These are phyloP conservation scores for Asteroscopus sphinx DNA, from an alignment of 2,888 invertebrate genomes.

Conservation along the genomic window DNA sequence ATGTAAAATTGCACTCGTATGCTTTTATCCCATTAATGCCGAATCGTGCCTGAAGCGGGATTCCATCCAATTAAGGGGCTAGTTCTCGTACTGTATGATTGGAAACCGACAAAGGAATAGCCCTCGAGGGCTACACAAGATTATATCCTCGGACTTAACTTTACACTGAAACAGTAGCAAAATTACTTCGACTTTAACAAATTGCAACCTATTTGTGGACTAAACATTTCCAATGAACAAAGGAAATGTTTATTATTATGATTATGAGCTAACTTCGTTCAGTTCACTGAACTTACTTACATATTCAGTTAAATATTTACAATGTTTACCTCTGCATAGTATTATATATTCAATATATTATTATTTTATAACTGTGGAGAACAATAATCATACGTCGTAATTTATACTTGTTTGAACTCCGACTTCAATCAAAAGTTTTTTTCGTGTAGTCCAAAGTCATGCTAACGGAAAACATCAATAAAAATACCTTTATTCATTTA, in stretches of 20 bases:
- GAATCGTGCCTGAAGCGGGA: slow-evolving; percentile 73
- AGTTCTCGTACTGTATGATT: slow-evolving; percentile 83
- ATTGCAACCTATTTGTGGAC: slow-evolving; percentile 50
- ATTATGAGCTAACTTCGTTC: slow-evolving; percentile 12
- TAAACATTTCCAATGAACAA: slow-evolving; percentile 34
- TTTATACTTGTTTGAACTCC: slow-evolving; percentile 43
- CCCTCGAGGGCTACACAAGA: slow-evolving; percentile 65
- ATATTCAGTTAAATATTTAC: slow-evolving; percentile 5
- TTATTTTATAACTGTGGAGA: slow-evolving; percentile 25
- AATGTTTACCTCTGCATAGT: slow-evolving; percentile 12
- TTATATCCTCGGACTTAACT: slow-evolving; percentile 71
- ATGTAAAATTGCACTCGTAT: slow-evolving; percentile 67
- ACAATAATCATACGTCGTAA: slow-evolving; percentile 40
- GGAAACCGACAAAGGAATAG: slow-evolving; percentile 75
- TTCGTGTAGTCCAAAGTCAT: slow-evolving; percentile 39
- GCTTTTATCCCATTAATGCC: slow-evolving; percentile 63
- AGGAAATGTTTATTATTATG: slow-evolving; percentile 21
- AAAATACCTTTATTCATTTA: slow-evolving; percentile 68
- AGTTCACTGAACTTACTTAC: not conserved
- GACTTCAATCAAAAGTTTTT: slow-evolving; percentile 41
- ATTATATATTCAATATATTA: slow-evolving; percentile 20
- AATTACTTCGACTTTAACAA: slow-evolving; percentile 66
- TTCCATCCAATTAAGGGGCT: slow-evolving; percentile 82
- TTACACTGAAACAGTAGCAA: slow-evolving; percentile 74
- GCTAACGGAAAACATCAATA: slow-evolving; percentile 55